phyloP scores from a whole-genome alignment of 2,888 invertebrate genomes.

The Plusia festucae region DNA sequence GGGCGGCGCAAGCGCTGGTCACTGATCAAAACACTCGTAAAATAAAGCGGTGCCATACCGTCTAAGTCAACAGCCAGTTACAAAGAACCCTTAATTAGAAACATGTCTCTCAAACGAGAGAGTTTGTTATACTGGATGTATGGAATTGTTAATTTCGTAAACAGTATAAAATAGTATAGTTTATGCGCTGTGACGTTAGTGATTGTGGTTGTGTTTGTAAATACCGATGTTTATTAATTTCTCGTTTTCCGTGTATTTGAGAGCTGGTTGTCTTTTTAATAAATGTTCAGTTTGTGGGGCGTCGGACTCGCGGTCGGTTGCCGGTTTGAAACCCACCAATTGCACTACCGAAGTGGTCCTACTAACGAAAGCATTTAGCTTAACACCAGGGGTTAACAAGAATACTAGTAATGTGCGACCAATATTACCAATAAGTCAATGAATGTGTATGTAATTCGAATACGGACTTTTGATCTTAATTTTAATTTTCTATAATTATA shows the following conservation, averaged over 20 bases:
- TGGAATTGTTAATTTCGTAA: slow-evolving; percentile 42
- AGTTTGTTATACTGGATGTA: slow-evolving; percentile 20
- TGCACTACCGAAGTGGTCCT: too few species aligned
- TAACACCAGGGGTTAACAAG: too few species aligned
- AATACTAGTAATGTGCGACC: too few species aligned
- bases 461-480: too few species aligned
- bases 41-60: slow-evolving; percentile 53
- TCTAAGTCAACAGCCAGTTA: slow-evolving; percentile 47
- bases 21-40: slow-evolving; percentile 49
- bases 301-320: too few species aligned
- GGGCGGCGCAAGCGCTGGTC: slow-evolving; percentile 27
- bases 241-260: neutral
- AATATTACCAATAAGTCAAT: too few species aligned
- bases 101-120: neutral
- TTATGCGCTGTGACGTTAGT: slow-evolving; percentile 32
- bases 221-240: slow-evolving; percentile 6
- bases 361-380: too few species aligned
- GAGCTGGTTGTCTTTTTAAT: neutral
- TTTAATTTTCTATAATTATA: too few species aligned
- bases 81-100: slow-evolving; percentile 18
- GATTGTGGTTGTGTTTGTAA: slow-evolving; percentile 21
- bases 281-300: neutral
- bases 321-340: too few species aligned
- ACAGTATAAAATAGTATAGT: slow-evolving; percentile 49
- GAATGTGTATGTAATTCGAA: too few species aligned